Evolutionary conservation across 2,113 vertebrate species (phyloP).

Genomic region (Centropristis striata): DNA sequence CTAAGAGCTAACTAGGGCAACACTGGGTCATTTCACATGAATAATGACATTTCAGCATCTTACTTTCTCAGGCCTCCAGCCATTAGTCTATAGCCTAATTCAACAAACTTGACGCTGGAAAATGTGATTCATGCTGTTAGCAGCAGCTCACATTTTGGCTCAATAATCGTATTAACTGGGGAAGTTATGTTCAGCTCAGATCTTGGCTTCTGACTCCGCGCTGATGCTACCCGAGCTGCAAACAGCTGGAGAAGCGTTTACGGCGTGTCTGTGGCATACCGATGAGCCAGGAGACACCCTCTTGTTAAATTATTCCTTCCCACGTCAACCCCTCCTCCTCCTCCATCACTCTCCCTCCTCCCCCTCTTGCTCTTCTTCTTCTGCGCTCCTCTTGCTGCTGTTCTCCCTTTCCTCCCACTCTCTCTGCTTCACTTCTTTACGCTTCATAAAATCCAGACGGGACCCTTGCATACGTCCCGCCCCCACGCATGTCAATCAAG

Average conservation of each 20-base stretch:
- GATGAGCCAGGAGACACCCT: conserved; percentile 80
- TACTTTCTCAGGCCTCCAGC: conserved; percentile 61
- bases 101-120: conserved; percentile 60
- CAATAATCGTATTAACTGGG: conserved; percentile 42
- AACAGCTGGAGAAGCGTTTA: conserved; percentile 80
- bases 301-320: conserved; percentile 81
- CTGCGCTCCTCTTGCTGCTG: conserved; percentile 56
- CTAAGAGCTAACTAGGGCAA: conserved; percentile 75
- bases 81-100: conserved; percentile 65
- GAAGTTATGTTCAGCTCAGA: conserved; percentile 27
- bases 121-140: conserved; percentile 59
- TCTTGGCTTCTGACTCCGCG: conserved; percentile 40
- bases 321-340: conserved; percentile 62
- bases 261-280: conserved; percentile 63
- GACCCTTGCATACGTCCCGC: conserved; percentile 73
- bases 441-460: conserved; percentile 85
- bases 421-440: conserved; percentile 74
- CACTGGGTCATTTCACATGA: conserved; percentile 79
- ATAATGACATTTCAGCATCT: conserved; percentile 76
- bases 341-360: conserved; percentile 54
- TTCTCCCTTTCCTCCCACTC: conserved; percentile 75
- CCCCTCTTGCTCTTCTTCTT: conserved; percentile 46
- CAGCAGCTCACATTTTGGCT: conserved; percentile 58
- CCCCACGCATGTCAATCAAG: conserved; percentile 78
- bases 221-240: conserved; percentile 54